Evolutionary conservation across 2,113 vertebrate genomes (phyloP), one percentile per base, ranked within the genome.

Genomic region (Pterophyllum scalare): DNA sequence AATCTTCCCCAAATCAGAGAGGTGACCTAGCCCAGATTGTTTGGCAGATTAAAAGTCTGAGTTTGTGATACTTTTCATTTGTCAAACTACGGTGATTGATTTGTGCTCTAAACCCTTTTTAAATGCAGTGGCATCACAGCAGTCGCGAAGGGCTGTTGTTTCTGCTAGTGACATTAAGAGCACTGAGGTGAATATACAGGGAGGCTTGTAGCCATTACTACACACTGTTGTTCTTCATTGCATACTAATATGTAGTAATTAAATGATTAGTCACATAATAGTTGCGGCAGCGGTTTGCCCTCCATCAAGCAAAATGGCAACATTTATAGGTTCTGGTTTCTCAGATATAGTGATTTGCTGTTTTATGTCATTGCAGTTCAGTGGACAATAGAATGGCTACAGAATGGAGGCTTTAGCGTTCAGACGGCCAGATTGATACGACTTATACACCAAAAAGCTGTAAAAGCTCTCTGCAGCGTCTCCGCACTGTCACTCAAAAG

Each of bases 11-110:
- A 89, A 93, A 93, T 90, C 87, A 86, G 90, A 87, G 91, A 84
- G 91, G 92, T 93, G 93, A 94, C 93, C 94, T 83, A 81, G 88
- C 89, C 85, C 77, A 65, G 91, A 93, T 94, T 94, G 94, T 93
- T 92, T 88, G 89, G 88, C 87, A 91, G 93, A 94, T 95, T 94
- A 95, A 94, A 95, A 95, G 94, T 95, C 94, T 60, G 80, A 91
- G 86, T 93, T 94, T 94, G 93, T 95, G 93, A 94, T 93, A 85
- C 89, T 91, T 94, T 94, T 95, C 94, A 95, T 95, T 94, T 86
- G 92, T 95, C 94, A 94, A 91, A 75, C 83, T 46, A 56, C 14
- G 17, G 86, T 91, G 94, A 94, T 94, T 90, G 93, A 94, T 94
- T 94, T 61, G 79, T 79, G 86, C 88, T 88, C 85, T 91, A 89